A percentile compares a stretch with the other conserved stretches of the same genome.
Evolutionary conservation across 2,113 vertebrate species (phyloP).

Genomic region (Raja brachyura): DNA sequence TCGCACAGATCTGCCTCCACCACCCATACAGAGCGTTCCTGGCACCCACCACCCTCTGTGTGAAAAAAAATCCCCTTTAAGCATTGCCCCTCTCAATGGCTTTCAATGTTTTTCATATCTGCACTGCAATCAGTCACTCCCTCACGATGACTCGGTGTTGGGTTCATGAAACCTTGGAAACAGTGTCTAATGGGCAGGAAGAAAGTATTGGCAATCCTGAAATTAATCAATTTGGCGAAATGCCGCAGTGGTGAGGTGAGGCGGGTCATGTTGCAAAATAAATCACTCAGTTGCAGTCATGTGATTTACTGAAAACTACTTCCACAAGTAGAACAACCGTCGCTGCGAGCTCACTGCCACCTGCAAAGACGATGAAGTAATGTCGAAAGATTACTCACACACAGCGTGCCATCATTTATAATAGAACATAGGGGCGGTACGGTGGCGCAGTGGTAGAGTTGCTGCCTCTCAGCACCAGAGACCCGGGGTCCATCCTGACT

Average conservation of each 20-base stretch:
- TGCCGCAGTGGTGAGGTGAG: not conserved
- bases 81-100: not conserved
- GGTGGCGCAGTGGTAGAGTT: too few relatives aligned
- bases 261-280: not conserved
- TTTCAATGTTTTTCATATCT: not conserved
- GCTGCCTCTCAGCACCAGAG: too few relatives aligned
- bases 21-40: too few relatives aligned
- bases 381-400: not conserved
- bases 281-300: not conserved
- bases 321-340: not conserved
- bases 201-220: not conserved
- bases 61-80: too few relatives aligned
- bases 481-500: too few relatives aligned
- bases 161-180: not conserved
- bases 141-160: not conserved
- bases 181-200: not conserved
- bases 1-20: too few relatives aligned
- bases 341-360: not conserved
- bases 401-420: not conserved
- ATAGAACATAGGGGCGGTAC: too few relatives aligned
- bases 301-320: not conserved
- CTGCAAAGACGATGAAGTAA: not conserved
- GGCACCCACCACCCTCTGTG: too few relatives aligned
- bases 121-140: not conserved
- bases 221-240: not conserved